phyloP scores from a whole-genome alignment of 2,888 invertebrate species.

The Spatulosminthurus flaviceps region DNA sequence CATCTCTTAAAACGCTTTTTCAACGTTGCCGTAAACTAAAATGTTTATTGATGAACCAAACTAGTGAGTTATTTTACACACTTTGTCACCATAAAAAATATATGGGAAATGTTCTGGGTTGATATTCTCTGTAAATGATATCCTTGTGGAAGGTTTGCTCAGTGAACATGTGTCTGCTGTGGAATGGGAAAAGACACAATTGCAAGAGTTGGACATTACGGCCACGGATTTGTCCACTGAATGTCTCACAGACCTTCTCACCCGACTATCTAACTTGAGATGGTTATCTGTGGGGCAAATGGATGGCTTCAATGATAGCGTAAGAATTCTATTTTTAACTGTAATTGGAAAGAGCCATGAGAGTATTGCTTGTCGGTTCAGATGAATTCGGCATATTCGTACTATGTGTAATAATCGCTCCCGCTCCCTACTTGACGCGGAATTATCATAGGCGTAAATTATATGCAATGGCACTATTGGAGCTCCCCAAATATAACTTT shows the following conservation, averaged over 20 bases:
- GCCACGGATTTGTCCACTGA: conserved; percentile 96
- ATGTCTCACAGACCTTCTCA: conserved; percentile 90
- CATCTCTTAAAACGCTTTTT: conserved; percentile 92
- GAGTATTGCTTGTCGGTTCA: too few species aligned
- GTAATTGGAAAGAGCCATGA: too few species aligned
- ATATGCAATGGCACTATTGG: too few species aligned
- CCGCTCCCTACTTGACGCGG: too few species aligned
- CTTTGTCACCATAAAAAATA: too few species aligned
- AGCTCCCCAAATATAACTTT: too few species aligned
- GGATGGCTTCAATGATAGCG: conserved; percentile 96
- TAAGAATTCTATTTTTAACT: conserved; percentile 63
- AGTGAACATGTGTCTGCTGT: conserved; percentile 94
- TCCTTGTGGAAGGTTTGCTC: conserved; percentile 75
- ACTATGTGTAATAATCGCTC: too few species aligned
- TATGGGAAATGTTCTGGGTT: too few species aligned
- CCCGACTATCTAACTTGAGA: conserved; percentile 82
- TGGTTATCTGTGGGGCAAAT: conserved; percentile 96
- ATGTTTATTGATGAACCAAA: conserved; percentile 95
- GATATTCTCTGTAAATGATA: background rate
- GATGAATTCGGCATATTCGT: too few species aligned
- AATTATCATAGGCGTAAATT: too few species aligned
- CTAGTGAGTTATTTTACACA: conserved; percentile 74
- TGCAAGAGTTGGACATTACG: conserved; percentile 95
- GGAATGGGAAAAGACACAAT: conserved; percentile 95
- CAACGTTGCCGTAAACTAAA: conserved; percentile 91